Percentiles rank a stretch among this genome's conserved stretches.
Conservation (phyloP, 2,113 vertebrate genomes). For the Seriola quinqueradiata region DNA sequence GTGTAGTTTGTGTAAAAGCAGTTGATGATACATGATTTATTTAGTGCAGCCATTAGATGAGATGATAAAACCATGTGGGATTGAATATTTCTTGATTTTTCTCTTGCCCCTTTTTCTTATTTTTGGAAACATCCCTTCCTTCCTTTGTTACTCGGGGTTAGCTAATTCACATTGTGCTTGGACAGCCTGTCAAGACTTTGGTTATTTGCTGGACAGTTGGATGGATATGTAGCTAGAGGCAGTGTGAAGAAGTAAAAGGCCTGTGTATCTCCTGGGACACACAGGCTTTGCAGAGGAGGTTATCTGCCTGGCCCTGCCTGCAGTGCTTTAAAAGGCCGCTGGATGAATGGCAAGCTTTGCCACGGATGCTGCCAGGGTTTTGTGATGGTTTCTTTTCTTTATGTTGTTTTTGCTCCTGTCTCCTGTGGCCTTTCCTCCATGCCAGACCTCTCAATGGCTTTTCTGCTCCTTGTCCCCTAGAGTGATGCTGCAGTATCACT, state of each 20-base stretch:
- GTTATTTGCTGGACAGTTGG: constrained; percentile 39
- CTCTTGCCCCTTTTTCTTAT: background rate
- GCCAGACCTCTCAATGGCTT: constrained; percentile 28
- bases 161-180: background rate
- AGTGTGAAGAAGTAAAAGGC: constrained; percentile 35
- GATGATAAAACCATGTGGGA: background rate
- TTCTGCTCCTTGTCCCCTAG: constrained; percentile 7
- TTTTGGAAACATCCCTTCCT: background rate
- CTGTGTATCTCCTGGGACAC: constrained; percentile 35
- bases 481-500: constrained; percentile 40
- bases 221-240: constrained; percentile 43
- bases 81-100: background rate
- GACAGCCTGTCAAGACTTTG: constrained; percentile 17
- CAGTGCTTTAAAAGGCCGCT: constrained; percentile 47
- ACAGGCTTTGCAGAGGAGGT: constrained; percentile 28
- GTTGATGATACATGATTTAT: background rate
- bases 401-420: constrained; percentile 46
- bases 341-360: constrained; percentile 59
- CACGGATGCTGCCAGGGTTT: constrained; percentile 47
- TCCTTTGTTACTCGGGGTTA: background rate
- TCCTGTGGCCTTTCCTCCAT: constrained; percentile 43
- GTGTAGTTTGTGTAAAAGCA: background rate
- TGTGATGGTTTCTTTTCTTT: constrained; percentile 46
- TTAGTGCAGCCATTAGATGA: background rate
- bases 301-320: constrained; percentile 53